Evolutionary conservation across 1,140 invertebrate genomes (phyloP).

Genomic region (Asbolus verrucosus): DNA sequence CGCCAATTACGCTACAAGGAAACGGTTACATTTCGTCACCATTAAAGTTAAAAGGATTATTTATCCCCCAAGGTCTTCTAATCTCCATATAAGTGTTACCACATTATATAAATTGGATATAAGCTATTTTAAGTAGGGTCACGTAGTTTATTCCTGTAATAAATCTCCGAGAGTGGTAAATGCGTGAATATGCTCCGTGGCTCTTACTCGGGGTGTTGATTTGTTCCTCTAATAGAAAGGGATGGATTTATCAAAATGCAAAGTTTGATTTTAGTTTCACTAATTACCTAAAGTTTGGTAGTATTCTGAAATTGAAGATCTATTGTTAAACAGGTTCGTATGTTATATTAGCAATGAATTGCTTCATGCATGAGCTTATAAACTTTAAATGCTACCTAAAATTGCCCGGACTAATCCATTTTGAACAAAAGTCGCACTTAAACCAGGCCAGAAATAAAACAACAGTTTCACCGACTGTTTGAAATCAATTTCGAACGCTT

Average conservation of each 20-base stretch:
- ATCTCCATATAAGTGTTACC: constrained; percentile 29
- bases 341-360: constrained; percentile 39
- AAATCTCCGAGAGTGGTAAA: constrained; percentile 38
- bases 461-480: constrained; percentile 14
- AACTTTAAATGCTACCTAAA: constrained; percentile 8
- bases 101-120: constrained; percentile 43
- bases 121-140: constrained; percentile 42
- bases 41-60: constrained; percentile 41
- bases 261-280: constrained; percentile 23
- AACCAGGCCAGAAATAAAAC: constrained; percentile 2
- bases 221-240: constrained; percentile 22
- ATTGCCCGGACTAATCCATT: no score
- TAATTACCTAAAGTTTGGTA: constrained; percentile 36
- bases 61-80: constrained; percentile 29
- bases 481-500: background rate
- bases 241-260: constrained; percentile 32
- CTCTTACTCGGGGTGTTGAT: constrained; percentile 21
- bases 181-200: no score
- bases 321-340: constrained; percentile 35
- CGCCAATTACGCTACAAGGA: background rate
- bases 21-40: constrained; percentile 22
- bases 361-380: constrained; percentile 31
- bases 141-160: constrained; percentile 34
- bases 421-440: constrained; percentile 17
- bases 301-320: constrained; percentile 31